phyloP scores from a whole-genome alignment of 1,140 invertebrate genomes.

The Caenorhabditis brenneri region DNA sequence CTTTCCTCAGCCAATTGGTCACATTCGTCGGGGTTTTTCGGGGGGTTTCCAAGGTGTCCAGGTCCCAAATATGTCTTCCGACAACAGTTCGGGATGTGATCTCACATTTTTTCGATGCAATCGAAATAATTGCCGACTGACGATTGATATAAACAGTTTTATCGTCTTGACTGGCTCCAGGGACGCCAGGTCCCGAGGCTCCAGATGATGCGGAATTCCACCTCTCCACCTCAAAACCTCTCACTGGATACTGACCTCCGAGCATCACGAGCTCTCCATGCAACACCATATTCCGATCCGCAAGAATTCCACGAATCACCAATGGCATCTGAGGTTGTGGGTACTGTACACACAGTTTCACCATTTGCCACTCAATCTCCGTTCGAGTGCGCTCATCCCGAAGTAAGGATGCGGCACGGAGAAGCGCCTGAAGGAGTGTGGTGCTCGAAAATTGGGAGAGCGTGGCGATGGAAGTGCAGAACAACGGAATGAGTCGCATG shows the following conservation, averaged over 20 bases:
- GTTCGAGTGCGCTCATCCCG: constrained; percentile 58
- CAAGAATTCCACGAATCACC: constrained; percentile 46
- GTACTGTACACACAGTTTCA: constrained; percentile 45
- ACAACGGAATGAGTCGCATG: constrained; percentile 47
- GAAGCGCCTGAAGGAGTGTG: background rate
- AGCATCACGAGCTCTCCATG: constrained; percentile 58
- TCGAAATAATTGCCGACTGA: constrained; percentile 54
- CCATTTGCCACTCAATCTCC: constrained; percentile 66
- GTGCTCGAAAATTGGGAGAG: constrained; percentile 39
- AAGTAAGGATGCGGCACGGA: background rate
- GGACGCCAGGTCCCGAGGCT: no score
- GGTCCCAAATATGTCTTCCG: constrained; percentile 50
- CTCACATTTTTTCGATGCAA: background rate
- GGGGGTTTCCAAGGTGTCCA: constrained; percentile 36
- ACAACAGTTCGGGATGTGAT: constrained; percentile 53
- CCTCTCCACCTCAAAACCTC: constrained; percentile 62
- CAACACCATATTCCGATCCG: constrained; percentile 43
- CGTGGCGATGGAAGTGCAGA: constrained; percentile 45
- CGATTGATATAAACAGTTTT: constrained; percentile 55
- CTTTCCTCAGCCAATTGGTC: constrained; percentile 55
- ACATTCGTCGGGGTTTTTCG: constrained; percentile 43
- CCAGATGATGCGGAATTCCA: no score
- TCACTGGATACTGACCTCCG: constrained; percentile 62
- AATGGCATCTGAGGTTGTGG: constrained; percentile 48
- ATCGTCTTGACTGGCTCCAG: no score